phyloP scores from a whole-genome alignment of 1,140 invertebrate genomes.

The Nylanderia fulva region DNA sequence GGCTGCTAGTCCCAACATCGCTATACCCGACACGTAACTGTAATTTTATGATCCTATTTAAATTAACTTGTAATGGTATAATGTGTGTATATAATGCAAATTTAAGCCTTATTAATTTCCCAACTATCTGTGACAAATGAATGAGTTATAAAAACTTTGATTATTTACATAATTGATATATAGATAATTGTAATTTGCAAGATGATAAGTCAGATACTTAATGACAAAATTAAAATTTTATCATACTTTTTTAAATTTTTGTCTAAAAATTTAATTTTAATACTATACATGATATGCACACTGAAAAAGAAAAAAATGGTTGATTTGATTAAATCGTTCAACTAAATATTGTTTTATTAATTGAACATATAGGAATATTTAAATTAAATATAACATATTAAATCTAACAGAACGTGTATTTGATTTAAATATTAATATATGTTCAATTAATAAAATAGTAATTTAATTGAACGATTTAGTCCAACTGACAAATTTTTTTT shows the following conservation, averaged over 20 bases:
- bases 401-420: too few species aligned
- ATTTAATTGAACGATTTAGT: too few species aligned
- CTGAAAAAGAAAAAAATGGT: too few species aligned
- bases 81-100: slow-evolving; percentile 13
- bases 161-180: neutral
- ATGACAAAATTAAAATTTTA: neutral
- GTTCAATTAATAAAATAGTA: too few species aligned
- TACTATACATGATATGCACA: neutral
- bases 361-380: too few species aligned
- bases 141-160: neutral
- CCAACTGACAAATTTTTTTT: too few species aligned
- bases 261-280: neutral
- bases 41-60: slow-evolving; percentile 31
- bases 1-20: slow-evolving; percentile 94
- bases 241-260: too few species aligned
- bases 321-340: too few species aligned
- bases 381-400: too few species aligned
- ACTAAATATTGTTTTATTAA: too few species aligned
- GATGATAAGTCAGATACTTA: neutral
- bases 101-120: slow-evolving; percentile 16
- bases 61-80: neutral
- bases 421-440: too few species aligned
- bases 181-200: neutral
- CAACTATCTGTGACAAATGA: neutral
- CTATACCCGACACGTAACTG: slow-evolving; percentile 96